phyloP scores from a whole-genome alignment of 53 echinoderm and acorn worm species.

The Echinometra lucunter region DNA sequence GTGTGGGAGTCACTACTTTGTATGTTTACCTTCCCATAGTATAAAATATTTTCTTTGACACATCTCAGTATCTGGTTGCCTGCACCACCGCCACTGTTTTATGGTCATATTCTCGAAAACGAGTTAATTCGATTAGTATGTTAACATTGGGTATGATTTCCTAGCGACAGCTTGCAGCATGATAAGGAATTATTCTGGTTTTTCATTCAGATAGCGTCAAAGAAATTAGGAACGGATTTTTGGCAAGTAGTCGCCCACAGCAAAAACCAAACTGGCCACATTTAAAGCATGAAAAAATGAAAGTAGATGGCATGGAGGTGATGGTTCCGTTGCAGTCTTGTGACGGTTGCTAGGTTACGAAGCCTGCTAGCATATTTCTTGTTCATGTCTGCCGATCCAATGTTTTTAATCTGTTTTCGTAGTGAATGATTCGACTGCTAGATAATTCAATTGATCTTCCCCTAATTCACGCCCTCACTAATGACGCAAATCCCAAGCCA shows the following conservation, averaged over 20 bases:
- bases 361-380: not conserved
- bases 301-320: not conserved
- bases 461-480: slow-evolving; percentile 39
- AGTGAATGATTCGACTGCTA: not conserved
- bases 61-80: not conserved
- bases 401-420: slow-evolving; percentile 12
- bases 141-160: not conserved
- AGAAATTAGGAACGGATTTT: not conserved
- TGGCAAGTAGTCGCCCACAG: not conserved
- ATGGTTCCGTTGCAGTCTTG: not conserved
- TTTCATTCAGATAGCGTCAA: slow-evolving; percentile 28
- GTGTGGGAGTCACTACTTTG: too few relatives aligned
- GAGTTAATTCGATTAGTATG: not conserved
- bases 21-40: too few relatives aligned
- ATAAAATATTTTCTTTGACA: not conserved
- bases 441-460: slow-evolving; percentile 31
- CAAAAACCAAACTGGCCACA: not conserved
- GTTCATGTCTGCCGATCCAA: not conserved
- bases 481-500: slow-evolving; percentile 39
- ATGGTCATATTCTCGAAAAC: not conserved
- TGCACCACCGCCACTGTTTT: not conserved
- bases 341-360: not conserved
- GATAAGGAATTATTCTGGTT: slow-evolving; percentile 11
- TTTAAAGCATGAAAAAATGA: not conserved
- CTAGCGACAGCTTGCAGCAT: not conserved